phyloP scores from a whole-genome alignment of 2,888 invertebrate species.

The Myathropa florea region DNA sequence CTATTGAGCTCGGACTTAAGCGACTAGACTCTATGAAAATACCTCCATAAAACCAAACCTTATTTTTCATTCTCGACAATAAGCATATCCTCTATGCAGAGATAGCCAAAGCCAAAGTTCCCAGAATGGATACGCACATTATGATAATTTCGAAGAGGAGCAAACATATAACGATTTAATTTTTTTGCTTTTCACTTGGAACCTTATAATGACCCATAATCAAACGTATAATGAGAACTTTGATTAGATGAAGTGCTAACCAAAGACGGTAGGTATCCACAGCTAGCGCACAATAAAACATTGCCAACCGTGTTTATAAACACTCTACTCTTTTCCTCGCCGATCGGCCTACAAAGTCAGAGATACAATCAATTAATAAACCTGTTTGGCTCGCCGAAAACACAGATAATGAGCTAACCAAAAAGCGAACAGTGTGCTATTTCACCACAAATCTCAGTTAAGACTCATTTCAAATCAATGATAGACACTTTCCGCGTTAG shows the following conservation, averaged over 20 bases:
- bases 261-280: background rate
- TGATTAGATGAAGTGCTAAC: background rate
- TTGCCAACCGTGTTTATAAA: background rate
- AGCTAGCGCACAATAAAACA: background rate
- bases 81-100: no score
- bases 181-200: background rate
- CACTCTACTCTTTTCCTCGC: background rate
- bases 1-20: no score
- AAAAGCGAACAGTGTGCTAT: background rate
- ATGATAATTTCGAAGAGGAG: background rate
- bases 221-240: background rate
- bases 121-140: no score
- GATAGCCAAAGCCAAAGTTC: no score
- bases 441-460: slow-evolving; percentile 1
- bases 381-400: background rate
- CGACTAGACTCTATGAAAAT: no score
- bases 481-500: background rate
- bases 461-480: background rate
- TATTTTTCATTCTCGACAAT: no score
- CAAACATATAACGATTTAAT: background rate
- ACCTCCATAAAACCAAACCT: no score
- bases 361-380: background rate
- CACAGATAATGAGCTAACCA: background rate
- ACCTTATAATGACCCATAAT: background rate
- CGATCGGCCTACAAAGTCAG: background rate